These are phyloP conservation scores for Agelastica alni DNA, from an alignment of 2,888 invertebrate genomes.

Conservation along the genomic window DNA sequence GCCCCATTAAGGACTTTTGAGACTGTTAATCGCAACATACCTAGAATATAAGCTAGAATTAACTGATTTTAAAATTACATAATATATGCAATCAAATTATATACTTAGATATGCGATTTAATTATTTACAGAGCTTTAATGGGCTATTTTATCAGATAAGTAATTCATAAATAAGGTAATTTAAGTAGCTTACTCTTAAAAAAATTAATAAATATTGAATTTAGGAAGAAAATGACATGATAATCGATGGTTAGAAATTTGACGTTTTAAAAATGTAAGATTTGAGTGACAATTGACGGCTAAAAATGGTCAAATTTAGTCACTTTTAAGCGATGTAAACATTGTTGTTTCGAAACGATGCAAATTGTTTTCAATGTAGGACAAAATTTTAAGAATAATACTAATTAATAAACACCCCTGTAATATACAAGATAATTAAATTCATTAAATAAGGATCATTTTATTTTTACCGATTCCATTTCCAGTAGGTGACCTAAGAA, in stretches of 20 bases:
- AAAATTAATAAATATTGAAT: slow-evolving; percentile 7
- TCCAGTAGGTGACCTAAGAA: too few relatives aligned
- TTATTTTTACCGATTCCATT: too few relatives aligned
- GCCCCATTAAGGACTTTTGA: slow-evolving; percentile 64
- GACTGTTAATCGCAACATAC: slow-evolving; percentile 79
- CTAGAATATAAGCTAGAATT: slow-evolving; percentile 25
- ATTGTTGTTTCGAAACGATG: too few relatives aligned
- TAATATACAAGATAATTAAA: too few relatives aligned
- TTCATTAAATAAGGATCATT: too few relatives aligned
- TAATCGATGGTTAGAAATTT: slow-evolving; percentile 13
- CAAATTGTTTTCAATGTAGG: too few relatives aligned
- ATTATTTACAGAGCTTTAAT: background rate
- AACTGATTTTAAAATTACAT: slow-evolving; percentile 25
- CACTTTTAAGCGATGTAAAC: slow-evolving; percentile 1
- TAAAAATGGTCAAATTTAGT: background rate
- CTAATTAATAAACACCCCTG: too few relatives aligned
- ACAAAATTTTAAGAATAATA: too few relatives aligned
- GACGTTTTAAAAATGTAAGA: slow-evolving; percentile 6
- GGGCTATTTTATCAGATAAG: background rate
- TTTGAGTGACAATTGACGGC: background rate
- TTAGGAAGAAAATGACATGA: slow-evolving; percentile 14
- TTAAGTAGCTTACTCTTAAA: slow-evolving; percentile 4
- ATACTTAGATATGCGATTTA: background rate
- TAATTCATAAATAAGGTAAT: background rate
- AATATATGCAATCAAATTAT: slow-evolving; percentile 17